Evolutionary conservation across 2,113 vertebrate species (phyloP), one percentile per base, ranked within the genome.

Genomic region (Dicentrarchus labrax): DNA sequence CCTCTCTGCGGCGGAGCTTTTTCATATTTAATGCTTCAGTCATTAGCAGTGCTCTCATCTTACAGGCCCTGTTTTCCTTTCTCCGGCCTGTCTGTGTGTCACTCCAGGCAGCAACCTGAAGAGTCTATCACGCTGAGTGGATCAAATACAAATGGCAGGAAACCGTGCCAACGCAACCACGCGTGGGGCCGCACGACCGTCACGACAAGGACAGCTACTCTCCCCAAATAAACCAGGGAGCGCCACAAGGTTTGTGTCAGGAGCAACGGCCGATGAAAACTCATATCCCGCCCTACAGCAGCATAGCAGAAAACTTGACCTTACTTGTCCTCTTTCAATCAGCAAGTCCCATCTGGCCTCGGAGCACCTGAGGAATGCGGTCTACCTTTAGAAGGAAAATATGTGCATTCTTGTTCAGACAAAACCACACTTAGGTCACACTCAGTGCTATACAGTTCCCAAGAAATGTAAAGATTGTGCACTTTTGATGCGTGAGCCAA

Each of bases 11-110:
- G 62, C 39, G 1, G 30, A 65, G 61, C 87, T 59, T 72, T 76
- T 92, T 83, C 78, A 94, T 94, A 88, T 92, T 93, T 93, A 95
- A 95, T 95, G 89, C 80, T 75, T 10, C 43, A 56, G 70, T 88
- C 92, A 86, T 89, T 86, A 79, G 83, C 21, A 2, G 48, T 1
- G 71, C 47, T 86, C 93, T 94, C 90, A n/a, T 87, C 51, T 93
- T 93, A 91, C 93, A 9, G 71, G 51, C 38, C 39, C 79, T 81
- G 64, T 70, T 15, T 64, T 77, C 69, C 79, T 82, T 91, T 89
- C 78, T 86, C 11, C 71, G n/a, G 77, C 39, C 76, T 38, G n/a
- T 10, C 67, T 30, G 50, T 64, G 69, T 56, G 38, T 84, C 57
- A 50, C 71, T 54, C 67, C 76, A 48, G 75, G 68, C 60, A 2